phyloP scores from a whole-genome alignment of 2,113 vertebrate genomes.

The Arizona elegans region DNA sequence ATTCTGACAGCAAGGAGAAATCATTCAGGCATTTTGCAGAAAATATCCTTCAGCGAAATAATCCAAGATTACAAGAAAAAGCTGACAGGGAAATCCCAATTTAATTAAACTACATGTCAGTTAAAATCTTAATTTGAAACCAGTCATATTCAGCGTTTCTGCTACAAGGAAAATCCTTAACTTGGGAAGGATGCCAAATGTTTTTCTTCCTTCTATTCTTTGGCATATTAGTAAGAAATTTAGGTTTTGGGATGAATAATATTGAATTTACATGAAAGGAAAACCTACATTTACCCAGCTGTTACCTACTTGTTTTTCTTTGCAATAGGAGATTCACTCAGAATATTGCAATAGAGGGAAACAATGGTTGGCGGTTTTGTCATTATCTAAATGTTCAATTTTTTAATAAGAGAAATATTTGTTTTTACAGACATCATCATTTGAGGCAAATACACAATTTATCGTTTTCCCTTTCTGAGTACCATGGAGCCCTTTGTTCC shows the following conservation, averaged over 20 bases:
- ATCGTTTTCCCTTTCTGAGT: background rate
- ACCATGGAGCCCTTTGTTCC: background rate
- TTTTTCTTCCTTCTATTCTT: background rate
- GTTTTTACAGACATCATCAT: conserved; percentile 6
- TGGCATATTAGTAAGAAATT: background rate
- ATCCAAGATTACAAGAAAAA: background rate
- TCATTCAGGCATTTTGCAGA: background rate
- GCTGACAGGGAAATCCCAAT: conserved; percentile 19
- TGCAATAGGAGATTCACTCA: background rate
- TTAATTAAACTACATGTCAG: background rate
- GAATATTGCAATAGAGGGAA: background rate
- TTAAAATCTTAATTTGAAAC: background rate
- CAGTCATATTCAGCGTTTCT: background rate
- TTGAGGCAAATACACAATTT: conserved; percentile 14
- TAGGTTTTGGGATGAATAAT: background rate
- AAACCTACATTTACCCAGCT: background rate
- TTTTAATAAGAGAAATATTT: background rate
- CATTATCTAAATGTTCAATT: background rate
- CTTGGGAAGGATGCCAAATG: conserved; percentile 19
- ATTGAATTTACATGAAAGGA: background rate
- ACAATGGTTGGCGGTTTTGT: background rate
- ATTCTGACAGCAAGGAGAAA: conserved; percentile 14
- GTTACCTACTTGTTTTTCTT: background rate
- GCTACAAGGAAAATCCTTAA: background rate
- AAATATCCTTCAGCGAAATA: background rate